Evolutionary conservation across 2,113 vertebrate species (phyloP).

Genomic region (Podilymbus podiceps): DNA sequence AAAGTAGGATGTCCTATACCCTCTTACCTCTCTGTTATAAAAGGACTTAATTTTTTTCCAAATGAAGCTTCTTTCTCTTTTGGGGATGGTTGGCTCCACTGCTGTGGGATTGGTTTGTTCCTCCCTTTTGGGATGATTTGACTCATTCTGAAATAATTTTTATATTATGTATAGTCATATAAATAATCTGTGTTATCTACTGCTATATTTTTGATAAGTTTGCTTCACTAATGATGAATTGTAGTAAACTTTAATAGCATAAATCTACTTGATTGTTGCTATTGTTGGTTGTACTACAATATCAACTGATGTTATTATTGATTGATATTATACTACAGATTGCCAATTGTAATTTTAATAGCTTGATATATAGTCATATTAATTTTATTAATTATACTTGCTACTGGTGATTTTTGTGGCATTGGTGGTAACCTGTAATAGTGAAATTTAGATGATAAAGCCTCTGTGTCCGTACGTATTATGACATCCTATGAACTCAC

Average conservation of each 20-base stretch:
- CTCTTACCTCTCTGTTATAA: background rate
- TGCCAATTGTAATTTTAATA: background rate
- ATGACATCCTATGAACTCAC: accelerated
- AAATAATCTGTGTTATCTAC: background rate
- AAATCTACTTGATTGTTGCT: background rate
- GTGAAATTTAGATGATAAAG: background rate
- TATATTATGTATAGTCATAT: background rate
- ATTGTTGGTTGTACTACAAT: background rate
- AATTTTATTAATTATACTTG: background rate
- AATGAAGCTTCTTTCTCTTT: background rate
- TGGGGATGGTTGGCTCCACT: background rate
- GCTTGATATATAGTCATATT: background rate
- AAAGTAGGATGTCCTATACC: background rate
- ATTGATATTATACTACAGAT: background rate
- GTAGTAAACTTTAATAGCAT: background rate
- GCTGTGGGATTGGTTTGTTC: accelerated
- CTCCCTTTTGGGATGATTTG: background rate
- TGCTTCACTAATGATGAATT: background rate
- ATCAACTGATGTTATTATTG: background rate
- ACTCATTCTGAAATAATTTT: background rate
- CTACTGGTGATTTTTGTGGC: background rate
- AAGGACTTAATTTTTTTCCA: background rate
- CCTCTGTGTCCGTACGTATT: background rate
- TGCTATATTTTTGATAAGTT: background rate
- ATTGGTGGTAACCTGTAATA: background rate